Percentiles rank a stretch among this genome's conserved stretches.
Evolutionary conservation across 2,797 vertebrate species (phyloP).

Genomic region (Tolypeutes matacus): DNA sequence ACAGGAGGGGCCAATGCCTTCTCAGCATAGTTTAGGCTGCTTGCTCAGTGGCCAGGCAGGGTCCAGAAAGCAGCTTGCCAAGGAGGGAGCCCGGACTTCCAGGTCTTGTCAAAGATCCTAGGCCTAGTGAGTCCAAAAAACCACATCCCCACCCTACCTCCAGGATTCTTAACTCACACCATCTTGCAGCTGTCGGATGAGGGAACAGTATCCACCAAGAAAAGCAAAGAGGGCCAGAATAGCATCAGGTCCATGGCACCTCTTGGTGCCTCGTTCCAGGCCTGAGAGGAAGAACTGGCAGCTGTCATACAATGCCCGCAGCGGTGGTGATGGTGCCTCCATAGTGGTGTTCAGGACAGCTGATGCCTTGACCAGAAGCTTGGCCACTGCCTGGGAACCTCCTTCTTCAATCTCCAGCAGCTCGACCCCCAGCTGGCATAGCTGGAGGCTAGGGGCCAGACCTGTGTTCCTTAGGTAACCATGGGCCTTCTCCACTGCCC

Average conservation of each 20-base stretch:
- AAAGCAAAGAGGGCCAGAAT: constrained; percentile 88
- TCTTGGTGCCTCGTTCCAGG: constrained; percentile 85
- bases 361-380: constrained; percentile 87
- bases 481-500: constrained; percentile 79
- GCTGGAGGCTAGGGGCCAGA: constrained; percentile 76
- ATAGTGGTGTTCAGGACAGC: constrained; percentile 81
- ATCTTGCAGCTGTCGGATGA: constrained; percentile 85
- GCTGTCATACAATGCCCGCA: constrained; percentile 89
- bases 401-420: constrained; percentile 80
- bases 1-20: background rate
- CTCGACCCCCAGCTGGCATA: constrained; percentile 87
- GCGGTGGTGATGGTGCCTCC: constrained; percentile 77
- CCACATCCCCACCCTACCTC: background rate
- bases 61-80: background rate
- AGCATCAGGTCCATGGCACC: constrained; percentile 60
- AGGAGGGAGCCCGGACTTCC: background rate
- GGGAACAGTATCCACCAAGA: constrained; percentile 88
- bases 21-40: background rate
- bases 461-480: constrained; percentile 64
- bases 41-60: background rate
- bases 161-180: constrained; percentile 86
- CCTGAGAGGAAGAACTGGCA: constrained; percentile 90
- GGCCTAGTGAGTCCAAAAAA: background rate
- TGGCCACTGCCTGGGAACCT: constrained; percentile 5
- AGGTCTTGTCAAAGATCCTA: background rate